Percentiles rank a stretch among this genome's conserved stretches.
These are phyloP conservation scores for Bothrops jararaca DNA, from an alignment of 2,113 vertebrate species.

Conservation along the genomic window DNA sequence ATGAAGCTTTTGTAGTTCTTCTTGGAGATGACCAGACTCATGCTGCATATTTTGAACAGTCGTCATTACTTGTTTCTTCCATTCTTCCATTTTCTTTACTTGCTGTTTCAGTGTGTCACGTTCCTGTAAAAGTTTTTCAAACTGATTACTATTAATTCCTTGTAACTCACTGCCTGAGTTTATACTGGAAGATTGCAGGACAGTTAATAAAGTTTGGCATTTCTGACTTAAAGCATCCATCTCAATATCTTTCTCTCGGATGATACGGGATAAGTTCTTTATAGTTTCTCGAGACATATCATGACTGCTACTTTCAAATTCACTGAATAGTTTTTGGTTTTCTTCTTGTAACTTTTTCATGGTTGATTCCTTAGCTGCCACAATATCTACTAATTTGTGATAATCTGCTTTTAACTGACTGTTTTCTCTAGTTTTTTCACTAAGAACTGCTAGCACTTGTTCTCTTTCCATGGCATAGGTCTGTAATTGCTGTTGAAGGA, in stretches of 20 bases:
- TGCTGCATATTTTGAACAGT: slow-evolving; percentile 98
- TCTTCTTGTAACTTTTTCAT: slow-evolving; percentile 89
- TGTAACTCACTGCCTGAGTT: slow-evolving; percentile 65
- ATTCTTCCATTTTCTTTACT: slow-evolving; percentile 98
- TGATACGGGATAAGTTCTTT: slow-evolving; percentile 95
- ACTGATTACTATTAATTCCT: slow-evolving; percentile 92
- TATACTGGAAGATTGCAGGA: slow-evolving; percentile 79
- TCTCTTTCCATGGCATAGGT: slow-evolving; percentile 86
- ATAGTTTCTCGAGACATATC: slow-evolving; percentile 97
- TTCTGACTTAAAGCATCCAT: slow-evolving; percentile 95
- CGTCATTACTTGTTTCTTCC: slow-evolving; percentile 98
- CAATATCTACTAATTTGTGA: slow-evolving; percentile 88
- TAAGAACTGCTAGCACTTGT: slow-evolving; percentile 87
- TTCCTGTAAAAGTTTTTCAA: slow-evolving; percentile 93
- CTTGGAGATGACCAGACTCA: slow-evolving; percentile 92
- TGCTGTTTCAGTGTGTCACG: slow-evolving; percentile 91
- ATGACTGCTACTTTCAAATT: slow-evolving; percentile 84
- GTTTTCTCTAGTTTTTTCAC: slow-evolving; percentile 93
- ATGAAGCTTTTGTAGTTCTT: slow-evolving; percentile 88
- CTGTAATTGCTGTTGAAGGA: slow-evolving; percentile 92
- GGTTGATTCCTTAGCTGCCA: slow-evolving; percentile 89
- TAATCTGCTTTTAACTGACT: slow-evolving; percentile 91
- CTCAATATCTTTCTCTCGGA: slow-evolving; percentile 97
- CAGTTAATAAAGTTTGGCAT: slow-evolving; percentile 89
- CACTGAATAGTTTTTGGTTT: slow-evolving; percentile 79